phyloP scores from a whole-genome alignment of 1,140 invertebrate genomes.

The Acyrthosiphon pisum region DNA sequence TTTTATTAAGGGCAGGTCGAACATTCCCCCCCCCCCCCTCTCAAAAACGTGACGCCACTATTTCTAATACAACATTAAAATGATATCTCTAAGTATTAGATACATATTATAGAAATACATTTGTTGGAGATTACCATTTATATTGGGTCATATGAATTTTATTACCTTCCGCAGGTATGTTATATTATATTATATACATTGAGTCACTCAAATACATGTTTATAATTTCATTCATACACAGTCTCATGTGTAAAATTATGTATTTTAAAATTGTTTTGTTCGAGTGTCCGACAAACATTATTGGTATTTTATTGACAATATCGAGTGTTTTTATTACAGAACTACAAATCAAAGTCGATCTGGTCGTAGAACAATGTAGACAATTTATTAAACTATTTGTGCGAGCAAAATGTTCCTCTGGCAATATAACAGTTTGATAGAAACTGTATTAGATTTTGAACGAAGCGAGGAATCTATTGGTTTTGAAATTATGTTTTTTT shows the following conservation, averaged over 20 bases:
- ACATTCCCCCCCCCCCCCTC: no score
- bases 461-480: background rate
- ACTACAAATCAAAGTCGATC: background rate
- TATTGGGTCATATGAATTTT: background rate
- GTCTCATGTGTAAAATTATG: background rate
- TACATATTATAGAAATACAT: no score
- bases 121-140: background rate
- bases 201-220: background rate
- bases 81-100: background rate
- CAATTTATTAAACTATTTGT: background rate
- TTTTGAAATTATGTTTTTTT: background rate
- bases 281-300: background rate
- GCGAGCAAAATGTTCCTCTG: background rate
- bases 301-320: background rate
- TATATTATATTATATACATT: no score
- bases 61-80: background rate
- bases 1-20: no score
- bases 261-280: background rate
- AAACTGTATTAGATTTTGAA: constrained; percentile 17
- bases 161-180: background rate
- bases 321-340: background rate
- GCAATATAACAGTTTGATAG: background rate
- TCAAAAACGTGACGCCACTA: no score
- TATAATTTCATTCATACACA: background rate
- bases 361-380: background rate